These are phyloP conservation scores for Eristalis arbustorum DNA, from an alignment of 2,888 invertebrate species.

Conservation along the genomic window DNA sequence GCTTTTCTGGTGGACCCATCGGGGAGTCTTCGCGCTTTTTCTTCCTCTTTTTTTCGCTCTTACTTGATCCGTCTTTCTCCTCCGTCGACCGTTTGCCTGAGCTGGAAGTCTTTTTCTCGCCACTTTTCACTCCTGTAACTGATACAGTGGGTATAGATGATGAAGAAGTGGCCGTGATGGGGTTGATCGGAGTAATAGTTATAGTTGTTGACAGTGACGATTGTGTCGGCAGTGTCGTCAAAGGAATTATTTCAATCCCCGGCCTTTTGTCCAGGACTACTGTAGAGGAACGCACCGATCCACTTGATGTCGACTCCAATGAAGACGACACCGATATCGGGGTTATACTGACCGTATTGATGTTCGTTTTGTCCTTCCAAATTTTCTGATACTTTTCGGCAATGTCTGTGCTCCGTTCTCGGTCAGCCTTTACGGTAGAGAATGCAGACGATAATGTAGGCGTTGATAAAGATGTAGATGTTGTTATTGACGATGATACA, in stretches of 20 bases:
- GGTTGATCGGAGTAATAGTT: constrained; percentile 90
- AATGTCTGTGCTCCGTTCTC: constrained; percentile 72
- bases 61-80: constrained; percentile 79
- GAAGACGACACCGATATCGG: constrained; percentile 74
- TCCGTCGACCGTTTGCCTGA: constrained; percentile 76
- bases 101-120: constrained; percentile 78
- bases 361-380: constrained; percentile 78
- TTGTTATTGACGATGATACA: constrained; percentile 42
- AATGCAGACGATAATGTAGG: neutral
- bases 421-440: neutral
- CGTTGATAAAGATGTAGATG: constrained; percentile 5
- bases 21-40: constrained; percentile 86
- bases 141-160: constrained; percentile 26
- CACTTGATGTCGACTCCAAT: constrained; percentile 75
- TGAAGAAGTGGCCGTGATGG: neutral
- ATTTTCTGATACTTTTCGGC: constrained; percentile 79
- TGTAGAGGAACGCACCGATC: constrained; percentile 18
- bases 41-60: constrained; percentile 87
- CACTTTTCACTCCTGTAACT: constrained; percentile 72
- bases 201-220: constrained; percentile 87
- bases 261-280: constrained; percentile 83
- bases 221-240: constrained; percentile 81
- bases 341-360: constrained; percentile 78
- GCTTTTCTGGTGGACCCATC: constrained; percentile 87
- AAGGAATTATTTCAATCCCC: constrained; percentile 92